Evolutionary conservation across 2,113 vertebrate genomes (phyloP).

Genomic region (Alexandromys fortis): DNA sequence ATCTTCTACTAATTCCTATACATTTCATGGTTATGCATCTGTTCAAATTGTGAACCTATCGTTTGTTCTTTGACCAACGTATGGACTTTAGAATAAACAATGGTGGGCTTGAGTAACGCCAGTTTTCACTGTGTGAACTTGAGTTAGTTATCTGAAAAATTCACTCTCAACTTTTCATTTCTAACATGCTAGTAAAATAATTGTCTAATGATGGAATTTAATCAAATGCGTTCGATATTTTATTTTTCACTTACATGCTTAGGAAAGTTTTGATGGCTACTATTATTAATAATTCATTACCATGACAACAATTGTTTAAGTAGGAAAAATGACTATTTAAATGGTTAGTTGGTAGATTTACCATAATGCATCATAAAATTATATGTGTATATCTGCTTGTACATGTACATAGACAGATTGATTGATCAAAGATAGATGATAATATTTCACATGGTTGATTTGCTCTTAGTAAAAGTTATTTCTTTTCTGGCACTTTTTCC

Average conservation of each 20-base stretch:
- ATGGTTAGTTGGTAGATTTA: constrained; percentile 2
- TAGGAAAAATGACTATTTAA: not conserved
- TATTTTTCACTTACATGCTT: constrained; percentile 28
- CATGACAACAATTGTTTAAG: constrained; percentile 5
- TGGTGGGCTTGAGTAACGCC: not conserved
- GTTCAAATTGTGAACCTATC: constrained; percentile 8
- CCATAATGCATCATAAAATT: constrained; percentile 11
- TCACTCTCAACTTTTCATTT: constrained; percentile 1
- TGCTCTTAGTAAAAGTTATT: not conserved
- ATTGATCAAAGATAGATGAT: not conserved
- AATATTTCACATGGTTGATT: not conserved
- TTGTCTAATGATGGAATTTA: not conserved
- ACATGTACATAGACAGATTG: not conserved
- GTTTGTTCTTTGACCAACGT: constrained; percentile 11
- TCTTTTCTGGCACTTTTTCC: not conserved
- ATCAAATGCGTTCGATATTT: not conserved
- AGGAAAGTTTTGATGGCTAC: constrained; percentile 7
- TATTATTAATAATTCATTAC: constrained; percentile 11
- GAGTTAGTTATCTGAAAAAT: constrained; percentile 44
- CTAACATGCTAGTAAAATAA: constrained; percentile 1
- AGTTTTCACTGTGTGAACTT: constrained; percentile 1
- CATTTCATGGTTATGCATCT: not conserved
- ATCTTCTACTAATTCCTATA: not conserved
- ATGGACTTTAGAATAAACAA: not conserved
- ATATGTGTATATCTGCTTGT: not conserved